Conservation (phyloP, 2,113 vertebrate species). For the Bubalus kerabau region DNA sequence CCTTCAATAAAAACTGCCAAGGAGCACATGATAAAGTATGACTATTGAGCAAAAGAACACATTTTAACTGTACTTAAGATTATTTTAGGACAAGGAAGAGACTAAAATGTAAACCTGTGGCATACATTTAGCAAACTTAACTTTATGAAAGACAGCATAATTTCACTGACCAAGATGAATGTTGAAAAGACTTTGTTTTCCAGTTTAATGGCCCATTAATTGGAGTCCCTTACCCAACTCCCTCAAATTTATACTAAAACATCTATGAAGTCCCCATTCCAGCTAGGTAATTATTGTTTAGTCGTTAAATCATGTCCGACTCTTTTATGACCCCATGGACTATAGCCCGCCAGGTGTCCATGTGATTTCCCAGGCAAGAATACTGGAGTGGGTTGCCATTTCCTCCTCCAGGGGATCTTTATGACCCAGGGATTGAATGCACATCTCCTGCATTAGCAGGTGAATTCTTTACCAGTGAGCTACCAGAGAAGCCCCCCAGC, state of each 20-base stretch:
- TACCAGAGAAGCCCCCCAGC: neutral
- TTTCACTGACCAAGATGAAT: neutral
- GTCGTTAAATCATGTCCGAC: fast-evolving
- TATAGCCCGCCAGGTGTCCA: neutral
- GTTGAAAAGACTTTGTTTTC: neutral
- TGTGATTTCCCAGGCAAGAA: neutral
- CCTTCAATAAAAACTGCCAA: neutral
- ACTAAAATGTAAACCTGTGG: neutral
- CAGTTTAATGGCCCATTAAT: neutral
- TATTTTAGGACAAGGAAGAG: neutral
- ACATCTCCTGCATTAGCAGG: neutral
- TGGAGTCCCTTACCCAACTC: neutral
- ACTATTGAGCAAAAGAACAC: neutral
- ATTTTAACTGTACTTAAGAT: neutral
- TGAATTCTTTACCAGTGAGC: neutral
- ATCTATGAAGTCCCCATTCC: neutral
- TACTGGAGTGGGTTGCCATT: neutral
- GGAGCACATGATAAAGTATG: neutral
- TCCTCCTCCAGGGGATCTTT: neutral
- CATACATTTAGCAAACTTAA: neutral
- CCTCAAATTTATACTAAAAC: neutral
- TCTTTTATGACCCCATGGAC: neutral
- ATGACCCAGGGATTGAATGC: neutral
- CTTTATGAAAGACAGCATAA: neutral
- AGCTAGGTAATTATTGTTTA: neutral